Evolutionary conservation across 2,888 invertebrate genomes (phyloP), one percentile per base, ranked within the genome.

Genomic region (Pollenia griseotomentosa): DNA sequence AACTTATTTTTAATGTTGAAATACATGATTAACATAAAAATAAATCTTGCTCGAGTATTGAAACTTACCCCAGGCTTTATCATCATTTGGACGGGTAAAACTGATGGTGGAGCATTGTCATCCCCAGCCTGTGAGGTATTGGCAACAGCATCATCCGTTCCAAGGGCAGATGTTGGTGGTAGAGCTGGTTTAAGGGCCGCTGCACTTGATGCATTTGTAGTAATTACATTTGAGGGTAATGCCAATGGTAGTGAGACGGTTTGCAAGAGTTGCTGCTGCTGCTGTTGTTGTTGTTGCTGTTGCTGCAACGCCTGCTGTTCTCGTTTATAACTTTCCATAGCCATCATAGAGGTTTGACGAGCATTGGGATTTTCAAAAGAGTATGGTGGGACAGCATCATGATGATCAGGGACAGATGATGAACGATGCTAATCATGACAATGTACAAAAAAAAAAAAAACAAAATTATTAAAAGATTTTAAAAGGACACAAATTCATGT

Each of bases 41-140:
- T 51, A 42, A 46, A 40, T 48, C 14, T 65, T 11, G 59, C n/a
- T 48, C 53, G 16, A 71, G 11, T 55, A 63, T 68, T 42, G 46
- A 53, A 87, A 93, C 93, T 92, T 92, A 93, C 93, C 93, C 93
- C 93, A 88, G 93, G 93, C 86, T 93, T 93, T 71, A 93, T 93
- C 93, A 93, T 93, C 93, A 93, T 93, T 90, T 93, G 93, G 51
- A 92, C 91, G 75, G 93, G 93, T 87, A 91, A 86, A 78, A 89
- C 87, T 77, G 90, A 88, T 68, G 90, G 89, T n/a, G 89, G 89
- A 68, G 66, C 88, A 80, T 82, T 82, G 10, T 83, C 83, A 87
- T 88, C 77, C 78, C 78, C 83, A 87, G 88, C 73, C 19, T 83
- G 71, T 55, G 88, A 68, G 57, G 82, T 74, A 71, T 86, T 65